Evolutionary conservation across 2,888 invertebrate species (phyloP), one percentile per base, ranked within the genome.

Genomic region (Bombylius major): DNA sequence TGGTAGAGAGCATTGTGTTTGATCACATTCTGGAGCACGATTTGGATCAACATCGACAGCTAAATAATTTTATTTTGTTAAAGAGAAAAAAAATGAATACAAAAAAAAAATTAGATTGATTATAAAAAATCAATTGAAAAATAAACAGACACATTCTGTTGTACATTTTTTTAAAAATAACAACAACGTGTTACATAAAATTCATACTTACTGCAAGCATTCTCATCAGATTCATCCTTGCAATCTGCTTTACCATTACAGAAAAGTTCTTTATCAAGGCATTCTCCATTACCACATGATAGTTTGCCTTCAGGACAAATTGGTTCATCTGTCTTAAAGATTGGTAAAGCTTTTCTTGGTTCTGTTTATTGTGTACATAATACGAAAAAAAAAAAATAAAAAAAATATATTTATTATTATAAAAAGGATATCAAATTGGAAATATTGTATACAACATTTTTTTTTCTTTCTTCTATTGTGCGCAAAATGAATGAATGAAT

Each of bases 151-250:
- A 44, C 31, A 52, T 36, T 5, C 32, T 7, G 14, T 36, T 44
- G 23, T 23, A 23, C 23, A 23, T 3, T 2, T 23, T 1, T 23
- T 23, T 23, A 23, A 44, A 23, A 47, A 8, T 48, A 53, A 23
- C 1, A 23, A 23, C 1, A 23, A 23, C 23, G 23, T 23, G 23
- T 23, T 23, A 23, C 23, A 23, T 23, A 3, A 32, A 1, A 31
- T 9, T 12, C 12, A 50, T 56, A 89, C 92, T 87, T 79, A 93
- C 93, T 86, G 81, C 94, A 94, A 63, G 93, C 89, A 67, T 94
- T 94, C 77, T 94, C 94, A 70, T 94, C 94, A 54, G 93, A 94
- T 70, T 92, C 93, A 70, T 94, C 94, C 69, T 89, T 87, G 77
- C 94, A 94, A 71, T 94, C 93, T 53, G 87, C 82, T 75, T 90